These are phyloP conservation scores for Drosophila ezoana DNA, from an alignment of 2,888 invertebrate genomes.

Conservation along the genomic window DNA sequence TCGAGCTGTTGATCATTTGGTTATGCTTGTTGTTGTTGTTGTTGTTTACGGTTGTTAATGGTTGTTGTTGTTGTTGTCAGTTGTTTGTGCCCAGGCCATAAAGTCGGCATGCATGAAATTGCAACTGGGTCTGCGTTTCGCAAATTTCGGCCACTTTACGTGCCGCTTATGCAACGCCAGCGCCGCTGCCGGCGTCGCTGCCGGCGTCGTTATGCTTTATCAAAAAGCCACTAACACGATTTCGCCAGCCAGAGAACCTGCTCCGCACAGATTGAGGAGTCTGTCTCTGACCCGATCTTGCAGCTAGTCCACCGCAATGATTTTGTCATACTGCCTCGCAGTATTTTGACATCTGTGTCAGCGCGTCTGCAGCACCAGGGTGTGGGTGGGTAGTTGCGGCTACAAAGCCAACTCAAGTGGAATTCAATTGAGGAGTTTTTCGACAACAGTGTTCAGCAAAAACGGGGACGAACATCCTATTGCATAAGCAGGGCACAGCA, in stretches of 20 bases:
- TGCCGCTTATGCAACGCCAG: conserved; percentile 63
- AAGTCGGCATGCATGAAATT: conserved; percentile 76
- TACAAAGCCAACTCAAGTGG: conserved; percentile 27
- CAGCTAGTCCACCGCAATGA: conserved; percentile 8
- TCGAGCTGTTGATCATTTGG: conserved; percentile 21
- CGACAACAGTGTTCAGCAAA: neutral
- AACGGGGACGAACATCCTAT: conserved; percentile 40
- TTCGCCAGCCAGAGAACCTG: conserved; percentile 53
- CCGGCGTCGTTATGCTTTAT: conserved; percentile 67
- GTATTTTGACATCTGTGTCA: conserved; percentile 58
- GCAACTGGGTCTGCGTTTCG: conserved; percentile 77
- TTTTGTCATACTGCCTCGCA: conserved; percentile 23
- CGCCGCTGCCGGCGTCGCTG: conserved; percentile 11
- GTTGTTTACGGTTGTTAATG: conserved; percentile 7
- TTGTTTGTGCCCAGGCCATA: conserved; percentile 39
- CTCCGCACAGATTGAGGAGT: conserved; percentile 26
- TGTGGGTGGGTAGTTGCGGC: conserved; percentile 41
- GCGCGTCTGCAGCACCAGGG: conserved; percentile 23
- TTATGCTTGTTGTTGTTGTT: conserved; percentile 33
- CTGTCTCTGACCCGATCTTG: conserved; percentile 25
- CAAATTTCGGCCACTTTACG: conserved; percentile 75
- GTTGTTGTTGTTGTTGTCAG: conserved; percentile 14
- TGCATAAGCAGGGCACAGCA: conserved; percentile 54
- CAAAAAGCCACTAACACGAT: conserved; percentile 55
- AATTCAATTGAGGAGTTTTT: conserved; percentile 52